Evolutionary conservation across 2,797 vertebrate genomes (phyloP).

Genomic region (Buphagus erythrorhynchus): DNA sequence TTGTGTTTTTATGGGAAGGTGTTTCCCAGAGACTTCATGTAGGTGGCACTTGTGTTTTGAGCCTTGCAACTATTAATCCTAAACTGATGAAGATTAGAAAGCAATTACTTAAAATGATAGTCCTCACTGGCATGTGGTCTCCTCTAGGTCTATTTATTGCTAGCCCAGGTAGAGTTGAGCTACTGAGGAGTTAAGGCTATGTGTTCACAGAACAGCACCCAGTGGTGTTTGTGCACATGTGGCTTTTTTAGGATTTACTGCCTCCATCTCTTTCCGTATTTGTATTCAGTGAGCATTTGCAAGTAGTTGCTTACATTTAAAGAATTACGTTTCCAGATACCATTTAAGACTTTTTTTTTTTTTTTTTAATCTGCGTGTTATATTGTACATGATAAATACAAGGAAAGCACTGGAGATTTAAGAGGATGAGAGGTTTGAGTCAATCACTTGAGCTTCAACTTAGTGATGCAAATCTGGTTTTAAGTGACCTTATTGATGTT

Average conservation of each 20-base stretch:
- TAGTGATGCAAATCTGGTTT: slow-evolving; percentile 65
- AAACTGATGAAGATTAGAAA: neutral
- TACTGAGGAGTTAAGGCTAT: neutral
- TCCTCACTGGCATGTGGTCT: neutral
- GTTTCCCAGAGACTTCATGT: neutral
- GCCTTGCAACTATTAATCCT: neutral
- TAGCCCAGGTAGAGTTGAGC: neutral
- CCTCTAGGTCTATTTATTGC: neutral
- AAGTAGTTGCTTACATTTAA: neutral
- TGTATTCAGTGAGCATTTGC: neutral
- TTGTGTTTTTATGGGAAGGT: neutral
- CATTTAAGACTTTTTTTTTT: neutral
- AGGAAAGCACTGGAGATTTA: slow-evolving; percentile 46
- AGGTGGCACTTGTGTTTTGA: neutral
- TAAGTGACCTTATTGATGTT: slow-evolving; percentile 75
- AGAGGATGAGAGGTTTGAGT: slow-evolving; percentile 70
- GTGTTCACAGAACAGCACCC: neutral
- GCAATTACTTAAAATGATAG: neutral
- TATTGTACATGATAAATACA: slow-evolving; percentile 22
- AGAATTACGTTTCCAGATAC: neutral
- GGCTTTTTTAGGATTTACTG: slow-evolving; percentile 12
- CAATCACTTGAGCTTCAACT: slow-evolving; percentile 65
- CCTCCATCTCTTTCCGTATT: neutral
- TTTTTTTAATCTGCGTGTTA: slow-evolving; percentile 19
- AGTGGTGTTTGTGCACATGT: neutral